phyloP scores from a whole-genome alignment of 2,113 vertebrate genomes.

The Chunga burmeisteri region DNA sequence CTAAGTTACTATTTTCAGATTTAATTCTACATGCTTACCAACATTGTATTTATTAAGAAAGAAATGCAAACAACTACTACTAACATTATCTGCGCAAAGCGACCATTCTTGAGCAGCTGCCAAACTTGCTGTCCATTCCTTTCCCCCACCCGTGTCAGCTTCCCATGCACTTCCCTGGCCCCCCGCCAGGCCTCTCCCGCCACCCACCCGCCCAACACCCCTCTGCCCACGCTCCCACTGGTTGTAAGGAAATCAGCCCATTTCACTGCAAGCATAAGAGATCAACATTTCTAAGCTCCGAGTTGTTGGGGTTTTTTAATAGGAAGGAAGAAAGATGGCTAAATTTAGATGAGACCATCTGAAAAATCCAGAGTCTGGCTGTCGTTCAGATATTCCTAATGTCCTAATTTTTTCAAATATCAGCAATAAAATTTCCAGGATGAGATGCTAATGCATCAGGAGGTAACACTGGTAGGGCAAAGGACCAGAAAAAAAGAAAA shows the following conservation, averaged over 20 bases:
- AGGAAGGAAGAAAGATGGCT: conserved; percentile 9
- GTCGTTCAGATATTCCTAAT: not conserved
- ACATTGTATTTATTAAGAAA: not conserved
- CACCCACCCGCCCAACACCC: conserved; percentile 64
- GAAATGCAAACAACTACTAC: not conserved
- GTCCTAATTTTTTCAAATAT: not conserved
- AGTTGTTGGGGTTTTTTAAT: not conserved
- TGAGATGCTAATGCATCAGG: not conserved
- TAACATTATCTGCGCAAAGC: not conserved
- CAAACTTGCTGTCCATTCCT: conserved; percentile 66
- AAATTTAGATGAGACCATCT: conserved; percentile 42
- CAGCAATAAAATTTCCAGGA: not conserved
- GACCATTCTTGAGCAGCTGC: conserved; percentile 35
- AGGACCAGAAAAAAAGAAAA: not conserved
- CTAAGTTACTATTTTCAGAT: not conserved
- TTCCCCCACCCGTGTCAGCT: conserved; percentile 80
- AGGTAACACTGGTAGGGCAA: not conserved
- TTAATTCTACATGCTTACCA: not conserved
- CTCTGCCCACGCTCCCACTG: conserved; percentile 72
- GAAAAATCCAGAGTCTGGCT: not conserved
- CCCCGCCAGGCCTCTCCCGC: conserved; percentile 62
- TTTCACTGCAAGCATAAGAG: conserved; percentile 50
- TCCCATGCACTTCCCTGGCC: conserved; percentile 91
- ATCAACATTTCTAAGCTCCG: conserved; percentile 13
- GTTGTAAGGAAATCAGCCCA: conserved; percentile 45